Evolutionary conservation across 2,113 vertebrate genomes (phyloP), one percentile per base, ranked within the genome.

Genomic region (Actenoides hombroni): DNA sequence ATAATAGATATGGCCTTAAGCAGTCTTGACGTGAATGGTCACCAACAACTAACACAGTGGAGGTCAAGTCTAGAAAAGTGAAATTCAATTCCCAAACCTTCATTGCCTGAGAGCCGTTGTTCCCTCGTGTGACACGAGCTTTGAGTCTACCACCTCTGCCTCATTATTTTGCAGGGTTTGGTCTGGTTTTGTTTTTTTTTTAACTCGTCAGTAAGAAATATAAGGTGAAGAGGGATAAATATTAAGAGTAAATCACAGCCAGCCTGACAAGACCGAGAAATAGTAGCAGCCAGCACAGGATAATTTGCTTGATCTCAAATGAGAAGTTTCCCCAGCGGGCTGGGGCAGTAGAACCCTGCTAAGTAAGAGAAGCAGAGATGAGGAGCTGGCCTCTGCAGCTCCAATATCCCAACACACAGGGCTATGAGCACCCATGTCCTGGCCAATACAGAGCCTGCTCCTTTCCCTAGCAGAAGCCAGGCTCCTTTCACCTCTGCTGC

Each of bases 41-140:
- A 39, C 5, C 1, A n/a, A 5, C 5, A 5, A 53, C 26, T 37
- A 6, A 6, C 2, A 0, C 1, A 0, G 33, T 6, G 28, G 46
- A 77, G 26, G 42, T 80, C 74, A 46, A 39, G 61, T 11, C 69
- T 78, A 7, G 1, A 81, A 89, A 92, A 68, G 25, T 15, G 16
- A 81, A 8, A 53, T 71, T 56, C 29, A 49, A 59, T 89, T 82
- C 84, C 95, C 69, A 67, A 64, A 16, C 26, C 81, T 21, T 17
- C 33, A 2, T 40, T 5, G 25, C 26, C 61, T 24, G 17, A 1
- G 13, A 80, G 88, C 89, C 46, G 37, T 74, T 19, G 35, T 53
- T 31, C 31, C 53, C 44, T 44, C 1, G 24, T 8, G 24, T 0
- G 9, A 18, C 76, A 18, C 1, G 0, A 64, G 79, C 88, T 61